These are phyloP conservation scores for Leptinotarsa texana DNA, from an alignment of 1,140 invertebrate species.

Conservation along the genomic window DNA sequence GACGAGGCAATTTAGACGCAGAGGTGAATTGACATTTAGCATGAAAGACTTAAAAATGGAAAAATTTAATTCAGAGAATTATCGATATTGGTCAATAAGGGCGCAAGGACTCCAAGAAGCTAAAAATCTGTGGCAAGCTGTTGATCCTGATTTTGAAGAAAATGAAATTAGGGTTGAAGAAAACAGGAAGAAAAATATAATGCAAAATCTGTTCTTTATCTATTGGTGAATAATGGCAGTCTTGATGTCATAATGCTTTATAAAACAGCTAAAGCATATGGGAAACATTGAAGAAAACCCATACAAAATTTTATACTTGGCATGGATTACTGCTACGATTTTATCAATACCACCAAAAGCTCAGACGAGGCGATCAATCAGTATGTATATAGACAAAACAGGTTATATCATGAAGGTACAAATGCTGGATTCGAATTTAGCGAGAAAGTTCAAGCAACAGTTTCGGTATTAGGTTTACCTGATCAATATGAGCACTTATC, in stretches of 20 bases:
- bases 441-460: not conserved
- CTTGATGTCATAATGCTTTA: not conserved
- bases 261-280: not conserved
- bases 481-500: not conserved
- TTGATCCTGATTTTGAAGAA: not conserved
- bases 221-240: not conserved
- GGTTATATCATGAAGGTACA: not conserved
- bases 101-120: not conserved
- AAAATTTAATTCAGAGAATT: not conserved
- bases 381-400: not conserved
- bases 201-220: not conserved
- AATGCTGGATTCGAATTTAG: not conserved
- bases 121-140: not conserved
- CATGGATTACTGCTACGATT: not conserved
- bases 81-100: not conserved
- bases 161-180: not conserved
- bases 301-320: not conserved
- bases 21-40: too few relatives aligned
- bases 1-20: too few relatives aligned
- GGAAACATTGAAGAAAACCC: not conserved
- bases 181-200: not conserved
- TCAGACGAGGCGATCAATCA: not conserved
- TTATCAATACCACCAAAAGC: not conserved
- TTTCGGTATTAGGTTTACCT: not conserved
- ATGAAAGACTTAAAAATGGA: not conserved